phyloP scores from a whole-genome alignment of 1,140 invertebrate genomes.

The Drosophila cardini region DNA sequence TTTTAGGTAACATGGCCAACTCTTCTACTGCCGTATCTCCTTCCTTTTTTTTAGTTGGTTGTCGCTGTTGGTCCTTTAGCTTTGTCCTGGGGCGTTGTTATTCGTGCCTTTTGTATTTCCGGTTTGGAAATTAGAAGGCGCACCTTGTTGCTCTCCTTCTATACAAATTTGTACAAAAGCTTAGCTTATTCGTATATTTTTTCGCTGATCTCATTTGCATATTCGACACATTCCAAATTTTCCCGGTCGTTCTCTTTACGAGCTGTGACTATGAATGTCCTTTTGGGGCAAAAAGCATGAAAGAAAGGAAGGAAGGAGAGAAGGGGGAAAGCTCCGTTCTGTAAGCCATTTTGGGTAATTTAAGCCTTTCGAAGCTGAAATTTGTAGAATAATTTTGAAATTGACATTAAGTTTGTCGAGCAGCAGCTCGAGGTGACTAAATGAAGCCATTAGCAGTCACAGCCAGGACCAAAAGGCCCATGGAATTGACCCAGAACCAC shows the following conservation, averaged over 20 bases:
- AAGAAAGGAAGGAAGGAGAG: too few species aligned
- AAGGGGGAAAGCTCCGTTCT: background rate
- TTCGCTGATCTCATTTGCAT: constrained; percentile 70
- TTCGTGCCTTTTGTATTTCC: constrained; percentile 78
- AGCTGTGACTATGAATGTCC: constrained; percentile 24
- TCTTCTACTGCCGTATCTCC: background rate
- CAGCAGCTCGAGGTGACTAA: constrained; percentile 28
- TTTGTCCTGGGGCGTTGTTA: constrained; percentile 33
- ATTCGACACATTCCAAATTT: constrained; percentile 70
- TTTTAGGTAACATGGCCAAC: constrained; percentile 34
- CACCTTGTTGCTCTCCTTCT: constrained; percentile 34
- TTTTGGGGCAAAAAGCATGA: background rate
- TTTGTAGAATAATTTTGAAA: constrained; percentile 46
- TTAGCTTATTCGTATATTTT: constrained; percentile 55
- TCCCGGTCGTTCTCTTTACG: constrained; percentile 9
- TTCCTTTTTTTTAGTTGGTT: constrained; percentile 13
- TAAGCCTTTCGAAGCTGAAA: constrained; percentile 39
- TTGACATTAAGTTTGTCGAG: constrained; percentile 40
- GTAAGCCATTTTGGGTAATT: constrained; percentile 20
- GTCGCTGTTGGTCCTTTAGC: constrained; percentile 8
- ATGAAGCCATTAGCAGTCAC: constrained; percentile 54
- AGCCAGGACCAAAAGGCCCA: constrained; percentile 12
- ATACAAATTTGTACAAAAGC: constrained; percentile 79
- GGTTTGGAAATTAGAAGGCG: constrained; percentile 75
- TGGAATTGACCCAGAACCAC: constrained; percentile 37